Evolutionary conservation across 2,888 invertebrate genomes (phyloP), one percentile per base, ranked within the genome.

Genomic region (Aspidapion aeneum): DNA sequence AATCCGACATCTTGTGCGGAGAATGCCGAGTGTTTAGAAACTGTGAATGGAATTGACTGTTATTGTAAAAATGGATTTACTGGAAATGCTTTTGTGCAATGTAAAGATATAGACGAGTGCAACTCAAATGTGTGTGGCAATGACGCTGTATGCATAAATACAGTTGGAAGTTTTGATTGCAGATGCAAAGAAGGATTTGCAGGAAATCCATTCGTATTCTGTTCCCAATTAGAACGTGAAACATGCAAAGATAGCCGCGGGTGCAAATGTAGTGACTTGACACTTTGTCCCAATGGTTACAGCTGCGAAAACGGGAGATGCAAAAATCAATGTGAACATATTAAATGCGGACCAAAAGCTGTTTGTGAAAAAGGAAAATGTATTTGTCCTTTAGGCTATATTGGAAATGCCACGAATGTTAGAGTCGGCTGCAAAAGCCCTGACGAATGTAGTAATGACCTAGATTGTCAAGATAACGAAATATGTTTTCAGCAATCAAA

Each of bases 141-240:
- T 72, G 91, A 93, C 77, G 94, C 96, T 0, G 89, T 90, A 54
- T 97, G 97, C 75, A 90, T 95, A 68, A 96, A 97, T 77, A 91
- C 92, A 0, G 86, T 90, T 16, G 96, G 96, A 60, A 89, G 91
- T 72, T 96, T 89, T 77, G 93, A 93, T 75, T 97, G 97, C 77
- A 86, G 91, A 51, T 97, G 97, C 75, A 89, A 91, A 75, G 90
- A 90, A 67, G 89, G 89, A 57, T 90, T 87, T 76, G 88, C 89
- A 63, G 95, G 95, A 57, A 94, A 96, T 84, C 95, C 96, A 0
- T 94, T 94, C 74, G 85, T 89, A 66, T 87, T 90, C 74, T 95
- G 95, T 74, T 87, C 90, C 52, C 84, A 86, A 74, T 83, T 90
- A 19, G 86, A 88, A 70, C 84, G 87, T 55, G 85, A 87, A 17